A percentile compares a stretch with the other conserved stretches of the same genome.
These are phyloP conservation scores for Acropora tenuis DNA, from an alignment of 64 coral and sea anemone species.

Conservation along the genomic window DNA sequence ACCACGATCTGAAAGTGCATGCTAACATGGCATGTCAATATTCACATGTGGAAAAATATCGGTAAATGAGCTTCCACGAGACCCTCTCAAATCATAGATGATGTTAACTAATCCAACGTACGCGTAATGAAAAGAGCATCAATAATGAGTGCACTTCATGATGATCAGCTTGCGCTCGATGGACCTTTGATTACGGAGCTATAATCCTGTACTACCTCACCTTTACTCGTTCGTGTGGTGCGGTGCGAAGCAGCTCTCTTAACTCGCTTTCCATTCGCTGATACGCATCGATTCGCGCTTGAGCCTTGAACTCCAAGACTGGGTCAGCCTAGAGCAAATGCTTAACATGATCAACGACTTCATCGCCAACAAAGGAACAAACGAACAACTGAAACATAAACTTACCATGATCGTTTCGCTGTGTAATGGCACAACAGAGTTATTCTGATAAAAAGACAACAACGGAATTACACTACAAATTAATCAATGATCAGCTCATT, in stretches of 20 bases:
- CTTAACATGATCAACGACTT: background rate
- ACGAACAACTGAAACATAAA: background rate
- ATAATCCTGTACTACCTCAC: background rate
- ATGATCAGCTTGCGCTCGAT: no score
- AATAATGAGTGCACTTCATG: no score
- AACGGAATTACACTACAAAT: background rate
- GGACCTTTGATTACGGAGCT: no score
- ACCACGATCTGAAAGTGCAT: background rate
- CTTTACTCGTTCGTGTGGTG: slow-evolving; percentile 3
- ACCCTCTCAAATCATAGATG: no score
- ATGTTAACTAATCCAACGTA: no score
- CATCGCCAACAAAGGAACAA: background rate
- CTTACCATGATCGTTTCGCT: slow-evolving; percentile 17
- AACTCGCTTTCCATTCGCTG: slow-evolving; percentile 62
- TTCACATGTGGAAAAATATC: no score
- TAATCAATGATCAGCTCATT: no score
- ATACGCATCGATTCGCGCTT: slow-evolving; percentile 60
- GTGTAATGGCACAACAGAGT: background rate
- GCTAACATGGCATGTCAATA: no score
- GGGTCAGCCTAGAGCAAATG: slow-evolving; percentile 20
- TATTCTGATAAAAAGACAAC: background rate
- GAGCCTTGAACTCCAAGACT: slow-evolving; percentile 40
- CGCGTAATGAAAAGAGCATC: no score
- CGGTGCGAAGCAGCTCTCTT: slow-evolving; percentile 24
- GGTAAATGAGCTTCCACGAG: no score